Evolutionary conservation across 2,113 vertebrate genomes (phyloP).

Genomic region (Tetrax tetrax): DNA sequence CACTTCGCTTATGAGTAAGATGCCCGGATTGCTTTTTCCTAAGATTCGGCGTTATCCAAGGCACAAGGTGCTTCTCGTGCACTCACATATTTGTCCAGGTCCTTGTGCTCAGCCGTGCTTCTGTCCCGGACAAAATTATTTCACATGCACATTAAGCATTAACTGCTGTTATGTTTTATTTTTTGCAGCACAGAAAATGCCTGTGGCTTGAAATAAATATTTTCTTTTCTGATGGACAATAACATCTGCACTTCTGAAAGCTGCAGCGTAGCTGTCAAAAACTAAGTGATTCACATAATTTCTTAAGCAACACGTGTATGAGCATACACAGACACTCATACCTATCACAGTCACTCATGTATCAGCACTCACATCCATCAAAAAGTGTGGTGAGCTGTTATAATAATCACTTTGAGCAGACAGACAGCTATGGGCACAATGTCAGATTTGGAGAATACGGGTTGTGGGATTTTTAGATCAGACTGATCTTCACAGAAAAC

Average conservation of each 20-base stretch:
- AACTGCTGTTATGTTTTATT: slow-evolving; percentile 54
- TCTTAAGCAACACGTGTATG: slow-evolving; percentile 37
- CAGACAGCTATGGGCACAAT: background rate
- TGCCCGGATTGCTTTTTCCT: background rate
- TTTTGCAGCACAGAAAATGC: slow-evolving; percentile 59
- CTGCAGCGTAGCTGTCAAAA: slow-evolving; percentile 56
- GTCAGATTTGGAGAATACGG: background rate
- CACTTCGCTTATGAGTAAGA: background rate
- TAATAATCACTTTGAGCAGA: background rate
- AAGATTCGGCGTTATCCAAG: accelerated
- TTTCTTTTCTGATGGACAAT: slow-evolving; percentile 75
- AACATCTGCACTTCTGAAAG: slow-evolving; percentile 71
- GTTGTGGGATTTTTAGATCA: background rate
- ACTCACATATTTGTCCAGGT: background rate
- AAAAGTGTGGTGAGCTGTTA: background rate
- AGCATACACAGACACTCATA: background rate
- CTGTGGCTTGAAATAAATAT: slow-evolving; percentile 73
- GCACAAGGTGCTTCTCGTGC: background rate
- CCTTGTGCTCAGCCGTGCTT: background rate
- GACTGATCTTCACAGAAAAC: background rate
- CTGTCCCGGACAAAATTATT: slow-evolving; percentile 20
- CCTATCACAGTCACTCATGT: background rate
- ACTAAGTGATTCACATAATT: slow-evolving; percentile 57
- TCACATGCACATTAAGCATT: slow-evolving; percentile 61
- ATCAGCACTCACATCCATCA: background rate